Conservation (phyloP, 2,888 invertebrate species). For the Acronicta aceris region DNA sequence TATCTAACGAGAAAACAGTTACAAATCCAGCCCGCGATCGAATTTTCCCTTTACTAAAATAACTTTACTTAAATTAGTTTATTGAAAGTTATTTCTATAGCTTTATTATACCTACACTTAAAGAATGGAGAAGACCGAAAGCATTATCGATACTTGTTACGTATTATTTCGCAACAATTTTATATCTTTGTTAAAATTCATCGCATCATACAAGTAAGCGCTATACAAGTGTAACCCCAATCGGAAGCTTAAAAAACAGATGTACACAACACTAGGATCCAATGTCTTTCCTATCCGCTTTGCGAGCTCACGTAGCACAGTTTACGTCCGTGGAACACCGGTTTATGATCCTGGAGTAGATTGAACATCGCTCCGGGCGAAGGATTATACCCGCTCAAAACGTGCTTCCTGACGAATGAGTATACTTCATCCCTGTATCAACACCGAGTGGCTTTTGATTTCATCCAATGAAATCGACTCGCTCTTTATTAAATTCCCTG, state of each 20-base stretch:
- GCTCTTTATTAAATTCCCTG: constrained; percentile 51
- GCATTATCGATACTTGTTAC: no score
- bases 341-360: constrained; percentile 76
- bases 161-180: no score
- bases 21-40: no score
- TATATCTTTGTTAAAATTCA: no score
- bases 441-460: constrained; percentile 58
- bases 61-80: no score
- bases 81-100: no score
- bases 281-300: constrained; percentile 56
- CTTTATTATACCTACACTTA: no score
- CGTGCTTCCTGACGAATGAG: constrained; percentile 64
- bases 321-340: constrained; percentile 73
- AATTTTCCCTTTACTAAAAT: no score
- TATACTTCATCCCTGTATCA: constrained; percentile 63
- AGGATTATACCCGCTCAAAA: constrained; percentile 69
- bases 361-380: constrained; percentile 72
- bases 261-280: constrained; percentile 50
- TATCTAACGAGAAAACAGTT: no score
- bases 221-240: constrained; percentile 39
- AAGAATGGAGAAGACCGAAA: no score
- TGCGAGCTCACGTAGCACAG: constrained; percentile 69
- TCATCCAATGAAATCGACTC: constrained; percentile 56
- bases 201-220: background rate
- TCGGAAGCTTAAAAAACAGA: constrained; percentile 46